Evolutionary conservation across 2,797 vertebrate species (phyloP), one percentile per base, ranked within the genome.

Genomic region (Leptodactylus fallax): DNA sequence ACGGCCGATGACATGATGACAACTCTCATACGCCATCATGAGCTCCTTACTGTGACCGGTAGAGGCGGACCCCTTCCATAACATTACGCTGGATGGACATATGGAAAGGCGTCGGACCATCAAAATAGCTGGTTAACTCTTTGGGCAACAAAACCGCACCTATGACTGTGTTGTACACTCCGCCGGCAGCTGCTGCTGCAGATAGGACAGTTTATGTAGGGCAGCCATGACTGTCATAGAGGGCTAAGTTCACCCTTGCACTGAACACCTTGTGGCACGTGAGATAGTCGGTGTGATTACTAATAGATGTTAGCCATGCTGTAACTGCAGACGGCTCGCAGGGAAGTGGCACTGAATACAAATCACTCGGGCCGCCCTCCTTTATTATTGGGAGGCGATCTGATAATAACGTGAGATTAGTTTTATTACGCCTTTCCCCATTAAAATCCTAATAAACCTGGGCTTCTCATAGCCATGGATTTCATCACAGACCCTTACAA

Each of bases 231-330:
- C 67, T 71, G 67, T 45, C 67, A 71, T 25, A 36, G 0, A 36
- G 67, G 67, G 67, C 67, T 71, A 71, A 71, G 67, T 36, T 71
- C 67, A 71, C 17, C 23, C 63, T 23, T 14, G 63, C 63, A 25
- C 23, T 6, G 63, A 67, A 25, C 63, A 25, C 13, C 27, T 16
- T 0, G 6, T 11, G 14, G 67, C 67, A 71, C 27, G 67, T 27
- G 65, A 67, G 65, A 67, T 67, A 27, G 25, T 71, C 7, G 27
- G 25, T 3, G 25, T 36, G 67, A 36, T 71, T 36, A 71, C 67
- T 71, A 71, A 65, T 23, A 65, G 61, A 65, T n/a, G 61, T 25
- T 23, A 71, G 17, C 7, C 27, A 16, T 36, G 14, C 25, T 71
- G 27, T 71, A 16, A 71, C 25, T 11, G 67, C 67, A 3, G 67